Percentiles rank a stretch among this genome's conserved stretches.
phyloP scores from a whole-genome alignment of 1,140 invertebrate species.

The Platyscapa corneri region DNA sequence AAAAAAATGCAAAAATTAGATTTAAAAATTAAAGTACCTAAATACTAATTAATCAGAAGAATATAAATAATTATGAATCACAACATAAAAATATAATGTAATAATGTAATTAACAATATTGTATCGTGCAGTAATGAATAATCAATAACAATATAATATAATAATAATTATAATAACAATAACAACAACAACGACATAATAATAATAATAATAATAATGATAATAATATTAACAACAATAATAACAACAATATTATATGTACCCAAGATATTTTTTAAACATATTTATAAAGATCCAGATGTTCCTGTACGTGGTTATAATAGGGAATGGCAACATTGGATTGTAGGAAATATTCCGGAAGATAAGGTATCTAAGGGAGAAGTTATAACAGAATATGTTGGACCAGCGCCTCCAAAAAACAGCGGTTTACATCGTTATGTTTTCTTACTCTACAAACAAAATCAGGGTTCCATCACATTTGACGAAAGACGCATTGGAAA shows the following conservation, averaged over 20 bases:
- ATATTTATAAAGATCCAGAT: conserved; percentile 77
- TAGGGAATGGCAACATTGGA: conserved; percentile 82
- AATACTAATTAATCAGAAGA: no score
- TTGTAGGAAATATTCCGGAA: conserved; percentile 83
- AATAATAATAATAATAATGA: no score
- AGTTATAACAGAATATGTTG: conserved; percentile 79
- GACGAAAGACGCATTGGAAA: conserved; percentile 69
- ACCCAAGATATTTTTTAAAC: conserved; percentile 29
- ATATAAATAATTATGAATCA: no score
- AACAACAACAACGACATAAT: no score
- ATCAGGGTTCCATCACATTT: conserved; percentile 71
- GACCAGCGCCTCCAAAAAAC: conserved; percentile 78
- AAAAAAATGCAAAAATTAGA: no score
- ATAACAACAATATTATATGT: background rate
- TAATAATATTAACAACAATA: no score
- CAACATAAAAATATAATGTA: no score
- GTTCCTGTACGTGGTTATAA: conserved; percentile 77
- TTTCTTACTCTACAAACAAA: conserved; percentile 80
- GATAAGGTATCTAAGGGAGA: conserved; percentile 78
- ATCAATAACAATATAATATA: no score
- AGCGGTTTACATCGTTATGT: conserved; percentile 81
- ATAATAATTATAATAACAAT: no score
- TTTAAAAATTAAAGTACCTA: no score
- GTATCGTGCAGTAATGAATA: no score
- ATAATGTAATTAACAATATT: no score